Evolutionary conservation across 2,797 vertebrate species (phyloP).

Genomic region (Crocodylus rhombifer): DNA sequence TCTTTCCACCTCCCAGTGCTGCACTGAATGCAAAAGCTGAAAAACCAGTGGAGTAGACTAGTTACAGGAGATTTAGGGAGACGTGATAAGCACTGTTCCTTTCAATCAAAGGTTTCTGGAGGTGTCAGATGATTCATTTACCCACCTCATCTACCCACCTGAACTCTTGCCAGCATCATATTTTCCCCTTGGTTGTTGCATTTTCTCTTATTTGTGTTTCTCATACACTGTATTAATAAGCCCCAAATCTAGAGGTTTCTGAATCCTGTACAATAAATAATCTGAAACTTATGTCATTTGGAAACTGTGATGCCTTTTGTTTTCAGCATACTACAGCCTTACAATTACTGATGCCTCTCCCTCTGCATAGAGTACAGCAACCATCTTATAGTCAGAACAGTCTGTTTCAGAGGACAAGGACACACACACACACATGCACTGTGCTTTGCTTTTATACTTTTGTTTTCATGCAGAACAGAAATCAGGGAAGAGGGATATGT

Average conservation of each 20-base stretch:
- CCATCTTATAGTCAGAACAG: fast-evolving
- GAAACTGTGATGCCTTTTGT: not conserved
- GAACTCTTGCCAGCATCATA: not conserved
- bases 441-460: not conserved
- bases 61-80: not conserved
- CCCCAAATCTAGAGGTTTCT: not conserved
- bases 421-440: not conserved
- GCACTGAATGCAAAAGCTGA: fast-evolving
- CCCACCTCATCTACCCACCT: not conserved
- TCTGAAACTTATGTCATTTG: not conserved
- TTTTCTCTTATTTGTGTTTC: not conserved
- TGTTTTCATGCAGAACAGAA: not conserved
- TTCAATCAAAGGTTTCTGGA: not conserved
- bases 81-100: not conserved
- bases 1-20: not conserved
- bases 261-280: not conserved
- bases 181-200: not conserved
- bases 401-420: not conserved
- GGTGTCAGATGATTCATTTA: not conserved
- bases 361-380: not conserved
- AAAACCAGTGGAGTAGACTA: not conserved
- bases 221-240: fast-evolving
- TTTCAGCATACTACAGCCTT: not conserved
- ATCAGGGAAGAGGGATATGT: too few relatives aligned
- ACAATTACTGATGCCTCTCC: not conserved